Evolutionary conservation across 2,888 invertebrate species (phyloP), one percentile per base, ranked within the genome.

Genomic region (Apotomis turbidana): DNA sequence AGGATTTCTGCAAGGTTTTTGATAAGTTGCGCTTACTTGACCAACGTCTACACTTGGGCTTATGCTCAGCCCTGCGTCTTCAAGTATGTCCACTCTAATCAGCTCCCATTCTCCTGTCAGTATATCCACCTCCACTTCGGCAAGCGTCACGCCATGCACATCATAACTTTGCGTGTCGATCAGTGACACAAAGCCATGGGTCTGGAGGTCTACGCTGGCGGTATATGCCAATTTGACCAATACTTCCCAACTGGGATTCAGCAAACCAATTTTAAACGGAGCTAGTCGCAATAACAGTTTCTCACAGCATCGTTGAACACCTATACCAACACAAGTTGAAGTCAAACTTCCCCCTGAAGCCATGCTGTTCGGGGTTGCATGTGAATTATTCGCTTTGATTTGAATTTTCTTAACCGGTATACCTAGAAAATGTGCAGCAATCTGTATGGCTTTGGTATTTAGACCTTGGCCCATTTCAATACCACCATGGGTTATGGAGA

Each of bases 381-480:
- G 82, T 59, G 91, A 95, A 76, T 94, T 94, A 13, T 94, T 94
- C 0, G 95, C 94, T 83, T 96, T 96, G 0, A 97, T 93, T 52
- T 90, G 91, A 5, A 97, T 90, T 85, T 94, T 90, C 0, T 94
- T 93, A 60, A 97, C 74, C 1, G 95, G 93, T 70, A 96, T 94
- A 1, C 95, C 95, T 4, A 96, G 86, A 10, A 91, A 92, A 77
- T 95, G 93, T 0, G 96, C 96, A 73, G 94, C 95, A 0, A 95
- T 95, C 90, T 96, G 96, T 6, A 94, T 93, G 0, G 94, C 94
- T 95, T 96, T 88, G 3, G 96, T 96, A 75, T 96, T 88, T 55
- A 96, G 91, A 0, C 97, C 97, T 89, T 97, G 97, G 0, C 97
- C 97, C 83, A 95, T 93, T 87, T 96, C 96, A 41, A 95, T 87